phyloP scores from a whole-genome alignment of 1,140 invertebrate genomes.

The Aphelinus atriplicis region DNA sequence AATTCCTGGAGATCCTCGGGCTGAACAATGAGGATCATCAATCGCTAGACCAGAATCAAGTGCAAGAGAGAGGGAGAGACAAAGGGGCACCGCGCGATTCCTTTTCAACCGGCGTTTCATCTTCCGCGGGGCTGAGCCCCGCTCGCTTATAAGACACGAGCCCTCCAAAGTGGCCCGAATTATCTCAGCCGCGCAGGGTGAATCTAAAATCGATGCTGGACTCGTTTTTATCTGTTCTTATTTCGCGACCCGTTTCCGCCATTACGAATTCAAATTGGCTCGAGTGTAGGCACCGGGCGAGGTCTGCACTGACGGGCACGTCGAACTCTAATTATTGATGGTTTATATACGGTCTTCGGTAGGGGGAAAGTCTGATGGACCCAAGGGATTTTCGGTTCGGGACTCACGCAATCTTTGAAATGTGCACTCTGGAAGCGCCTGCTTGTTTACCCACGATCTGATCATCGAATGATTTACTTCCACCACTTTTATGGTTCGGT shows the following conservation, averaged over 20 bases:
- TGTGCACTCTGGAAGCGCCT: too few relatives aligned
- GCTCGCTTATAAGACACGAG: constrained; percentile 23
- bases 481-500: too few relatives aligned
- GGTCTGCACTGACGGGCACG: too few relatives aligned
- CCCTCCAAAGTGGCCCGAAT: constrained; percentile 26
- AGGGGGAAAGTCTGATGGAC: too few relatives aligned
- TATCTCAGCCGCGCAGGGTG: constrained; percentile 24
- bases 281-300: background rate
- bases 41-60: background rate
- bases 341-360: constrained; percentile 13
- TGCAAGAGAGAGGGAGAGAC: background rate
- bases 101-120: constrained; percentile 24
- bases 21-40: constrained; percentile 11
- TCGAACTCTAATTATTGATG: constrained; percentile 23
- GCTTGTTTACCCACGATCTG: too few relatives aligned
- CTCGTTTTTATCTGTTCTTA: constrained; percentile 12
- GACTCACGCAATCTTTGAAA: too few relatives aligned
- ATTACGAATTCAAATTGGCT: background rate
- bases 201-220: constrained; percentile 35
- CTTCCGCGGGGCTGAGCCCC: constrained; percentile 21
- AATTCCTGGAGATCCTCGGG: constrained; percentile 22
- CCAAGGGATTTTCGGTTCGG: too few relatives aligned
- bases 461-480: too few relatives aligned
- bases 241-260: too few relatives aligned
- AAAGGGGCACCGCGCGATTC: background rate